These are phyloP conservation scores for Nixonia krombeini DNA, from an alignment of 1,140 invertebrate genomes.

Conservation along the genomic window DNA sequence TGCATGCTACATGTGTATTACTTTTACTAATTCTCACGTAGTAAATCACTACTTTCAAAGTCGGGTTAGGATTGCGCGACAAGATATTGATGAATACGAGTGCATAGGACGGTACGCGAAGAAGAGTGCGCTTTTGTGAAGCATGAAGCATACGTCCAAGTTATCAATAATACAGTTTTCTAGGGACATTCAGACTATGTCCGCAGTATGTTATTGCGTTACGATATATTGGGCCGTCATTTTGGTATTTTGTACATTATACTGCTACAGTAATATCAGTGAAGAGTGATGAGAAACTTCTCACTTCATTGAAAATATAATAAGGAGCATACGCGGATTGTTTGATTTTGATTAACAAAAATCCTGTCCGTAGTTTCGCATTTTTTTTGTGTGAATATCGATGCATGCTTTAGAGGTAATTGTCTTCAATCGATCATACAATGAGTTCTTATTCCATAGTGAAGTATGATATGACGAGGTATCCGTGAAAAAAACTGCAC, in stretches of 20 bases:
- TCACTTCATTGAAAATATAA: background rate
- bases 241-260: slow-evolving; percentile 23
- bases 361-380: no score
- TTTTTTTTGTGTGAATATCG: no score
- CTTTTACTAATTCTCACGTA: slow-evolving; percentile 62
- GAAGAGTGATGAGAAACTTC: slow-evolving; percentile 1
- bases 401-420: no score
- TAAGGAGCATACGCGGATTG: no score
- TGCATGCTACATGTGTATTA: slow-evolving; percentile 57
- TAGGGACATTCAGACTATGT: slow-evolving; percentile 33
- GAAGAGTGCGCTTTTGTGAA: slow-evolving; percentile 50
- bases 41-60: no score
- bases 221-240: slow-evolving; percentile 29
- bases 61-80: slow-evolving; percentile 37
- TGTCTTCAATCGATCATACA: no score
- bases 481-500: no score
- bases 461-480: no score
- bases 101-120: slow-evolving; percentile 29
- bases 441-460: no score
- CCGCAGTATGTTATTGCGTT: slow-evolving; percentile 35
- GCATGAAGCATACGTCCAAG: slow-evolving; percentile 40
- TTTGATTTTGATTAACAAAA: no score
- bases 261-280: slow-evolving; percentile 6
- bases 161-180: slow-evolving; percentile 47
- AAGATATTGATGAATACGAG: slow-evolving; percentile 40